Evolutionary conservation across 1,140 invertebrate genomes (phyloP), one percentile per base, ranked within the genome.

Genomic region (Gryllus bimaculatus): DNA sequence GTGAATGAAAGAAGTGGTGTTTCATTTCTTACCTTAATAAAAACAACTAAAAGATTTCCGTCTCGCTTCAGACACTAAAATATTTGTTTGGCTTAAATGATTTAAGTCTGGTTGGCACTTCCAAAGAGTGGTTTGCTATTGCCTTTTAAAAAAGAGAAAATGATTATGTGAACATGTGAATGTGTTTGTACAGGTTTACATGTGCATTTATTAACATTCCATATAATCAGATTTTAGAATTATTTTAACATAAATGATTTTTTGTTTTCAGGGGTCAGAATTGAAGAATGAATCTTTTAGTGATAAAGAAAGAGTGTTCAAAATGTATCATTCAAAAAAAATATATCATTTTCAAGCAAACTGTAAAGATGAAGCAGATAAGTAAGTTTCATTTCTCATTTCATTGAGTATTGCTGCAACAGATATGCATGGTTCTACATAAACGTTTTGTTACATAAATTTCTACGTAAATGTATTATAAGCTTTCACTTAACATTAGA

Each of bases 301-400:
- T 74, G 88, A 89, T 79, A 85, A 87, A 78, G 84, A 87, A 20
- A 85, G 88, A 80, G 86, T 88, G 12, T 89, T 91, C 77, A 89
- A 89, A 81, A 86, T 91, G 74, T 87, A 86, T 81, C 90, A 91
- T 82, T 85, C 88, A 26, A 87, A 87, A 81, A 90, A 88, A 81
- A 86, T 84, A 73, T 90, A 90, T 80, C 88, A 88, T 82, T 87
- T 90, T 75, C 89, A 90, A 81, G 86, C 88, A 48, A 85, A 85
- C 13, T 86, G 86, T 73, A 83, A 87, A 20, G 82, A 86, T 73
- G 86, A 89, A 21, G 85, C 85, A 78, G 83, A 87, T 48, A 88
- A 85, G 89, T 90, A 81, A 74, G 81, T 82, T 81, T 81, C 73
- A 74, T 79, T 8, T 83, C 83, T 76, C 75, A 81, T 66, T 80